phyloP scores from a whole-genome alignment of 1,140 invertebrate genomes.

The Zaprionus camerounensis region DNA sequence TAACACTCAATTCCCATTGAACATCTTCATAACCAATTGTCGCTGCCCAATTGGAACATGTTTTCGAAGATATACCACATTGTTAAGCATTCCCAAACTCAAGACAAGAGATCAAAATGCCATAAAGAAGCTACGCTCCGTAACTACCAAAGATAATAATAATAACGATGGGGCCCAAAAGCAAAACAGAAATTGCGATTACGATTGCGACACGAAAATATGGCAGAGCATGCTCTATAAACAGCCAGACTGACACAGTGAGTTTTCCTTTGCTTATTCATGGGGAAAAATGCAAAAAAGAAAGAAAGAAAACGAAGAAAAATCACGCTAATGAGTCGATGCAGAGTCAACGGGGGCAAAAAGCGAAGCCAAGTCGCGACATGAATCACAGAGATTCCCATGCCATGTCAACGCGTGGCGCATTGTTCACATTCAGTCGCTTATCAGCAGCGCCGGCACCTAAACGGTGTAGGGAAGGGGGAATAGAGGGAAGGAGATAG shows the following conservation, averaged over 20 bases:
- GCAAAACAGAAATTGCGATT: conserved; percentile 48
- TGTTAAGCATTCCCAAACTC: not conserved
- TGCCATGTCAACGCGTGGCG: conserved; percentile 14
- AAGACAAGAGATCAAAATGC: conserved; percentile 22
- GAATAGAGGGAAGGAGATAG: not conserved
- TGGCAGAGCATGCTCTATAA: conserved; percentile 25
- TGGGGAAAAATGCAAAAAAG: conserved; percentile 3
- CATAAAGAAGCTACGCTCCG: not conserved
- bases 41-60: conserved; percentile 22
- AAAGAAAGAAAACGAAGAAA: not conserved
- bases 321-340: conserved; percentile 28
- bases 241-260: conserved; percentile 14
- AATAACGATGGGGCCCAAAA: conserved; percentile 27
- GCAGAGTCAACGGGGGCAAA: conserved; percentile 11
- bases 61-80: conserved; percentile 24
- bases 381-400: conserved; percentile 46
- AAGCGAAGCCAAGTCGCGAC: conserved; percentile 6
- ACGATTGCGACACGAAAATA: conserved; percentile 51
- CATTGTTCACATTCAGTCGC: conserved; percentile 6
- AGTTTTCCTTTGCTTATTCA: conserved; percentile 1
- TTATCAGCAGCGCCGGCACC: conserved; percentile 8
- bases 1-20: conserved; percentile 1
- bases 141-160: conserved; percentile 32
- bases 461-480: not conserved
- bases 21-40: conserved; percentile 15